Percentiles rank a stretch among this genome's conserved stretches.
phyloP scores from a whole-genome alignment of 2,797 vertebrate genomes.

The Diglossa cyanea region DNA sequence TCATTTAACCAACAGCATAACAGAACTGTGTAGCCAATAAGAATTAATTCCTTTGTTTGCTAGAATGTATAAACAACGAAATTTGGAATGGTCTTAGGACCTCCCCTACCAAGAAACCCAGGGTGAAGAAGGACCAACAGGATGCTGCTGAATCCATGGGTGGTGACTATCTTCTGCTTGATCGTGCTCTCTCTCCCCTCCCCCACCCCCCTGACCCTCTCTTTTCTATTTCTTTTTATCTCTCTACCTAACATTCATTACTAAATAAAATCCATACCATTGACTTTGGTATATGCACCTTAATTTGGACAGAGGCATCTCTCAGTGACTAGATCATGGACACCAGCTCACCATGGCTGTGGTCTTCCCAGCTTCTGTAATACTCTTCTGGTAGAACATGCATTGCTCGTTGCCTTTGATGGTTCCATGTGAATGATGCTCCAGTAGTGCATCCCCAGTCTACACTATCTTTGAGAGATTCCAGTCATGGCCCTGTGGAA shows the following conservation, averaged over 20 bases:
- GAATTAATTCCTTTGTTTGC: neutral
- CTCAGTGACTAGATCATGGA: neutral
- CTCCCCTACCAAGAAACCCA: neutral
- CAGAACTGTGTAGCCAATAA: neutral
- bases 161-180: neutral
- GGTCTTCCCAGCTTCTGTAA: neutral
- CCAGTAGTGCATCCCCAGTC: accelerated
- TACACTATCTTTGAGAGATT: neutral
- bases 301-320: neutral
- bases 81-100: neutral
- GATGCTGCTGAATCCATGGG: accelerated
- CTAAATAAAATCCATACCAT: neutral
- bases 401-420: accelerated
- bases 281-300: neutral
- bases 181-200: neutral
- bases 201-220: accelerated
- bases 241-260: neutral
- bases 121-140: neutral
- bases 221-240: neutral
- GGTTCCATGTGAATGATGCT: neutral
- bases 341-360: neutral
- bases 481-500: neutral
- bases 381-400: neutral
- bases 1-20: neutral
- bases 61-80: neutral